Percentiles rank a stretch among this genome's conserved stretches.
phyloP scores from a whole-genome alignment of 2,797 vertebrate genomes.

The Anisognathus igniventris region DNA sequence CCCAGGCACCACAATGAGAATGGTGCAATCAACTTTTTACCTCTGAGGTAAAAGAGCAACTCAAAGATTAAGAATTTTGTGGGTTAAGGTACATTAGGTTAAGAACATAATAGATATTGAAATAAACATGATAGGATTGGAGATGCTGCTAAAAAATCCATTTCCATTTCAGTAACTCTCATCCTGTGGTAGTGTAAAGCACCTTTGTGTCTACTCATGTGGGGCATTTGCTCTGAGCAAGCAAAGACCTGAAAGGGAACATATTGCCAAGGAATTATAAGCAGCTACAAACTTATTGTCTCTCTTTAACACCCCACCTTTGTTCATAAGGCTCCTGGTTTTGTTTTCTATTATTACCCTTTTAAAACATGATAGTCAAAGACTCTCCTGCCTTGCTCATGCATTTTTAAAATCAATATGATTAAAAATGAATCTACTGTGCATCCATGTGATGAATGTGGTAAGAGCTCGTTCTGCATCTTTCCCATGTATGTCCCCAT shows the following conservation, averaged over 20 bases:
- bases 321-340: not conserved
- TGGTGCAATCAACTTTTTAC: not conserved
- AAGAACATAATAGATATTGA: not conserved
- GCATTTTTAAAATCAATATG: constrained; percentile 34
- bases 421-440: constrained; percentile 25
- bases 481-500: not conserved
- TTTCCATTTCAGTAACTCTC: not conserved
- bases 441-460: constrained; percentile 13
- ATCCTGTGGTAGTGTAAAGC: not conserved
- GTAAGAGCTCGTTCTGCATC: not conserved
- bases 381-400: not conserved
- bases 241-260: not conserved
- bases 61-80: not conserved
- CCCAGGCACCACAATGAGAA: not conserved
- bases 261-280: not conserved
- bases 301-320: not conserved
- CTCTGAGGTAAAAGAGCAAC: not conserved
- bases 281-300: not conserved
- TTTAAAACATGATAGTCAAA: not conserved
- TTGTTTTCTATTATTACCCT: not conserved
- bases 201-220: not conserved
- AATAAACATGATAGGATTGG: not conserved
- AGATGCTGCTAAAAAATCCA: not conserved
- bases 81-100: not conserved
- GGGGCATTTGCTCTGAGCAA: not conserved